Evolutionary conservation across 2,113 vertebrate genomes (phyloP), one percentile per base, ranked within the genome.

Genomic region (Bubo scandiacus): DNA sequence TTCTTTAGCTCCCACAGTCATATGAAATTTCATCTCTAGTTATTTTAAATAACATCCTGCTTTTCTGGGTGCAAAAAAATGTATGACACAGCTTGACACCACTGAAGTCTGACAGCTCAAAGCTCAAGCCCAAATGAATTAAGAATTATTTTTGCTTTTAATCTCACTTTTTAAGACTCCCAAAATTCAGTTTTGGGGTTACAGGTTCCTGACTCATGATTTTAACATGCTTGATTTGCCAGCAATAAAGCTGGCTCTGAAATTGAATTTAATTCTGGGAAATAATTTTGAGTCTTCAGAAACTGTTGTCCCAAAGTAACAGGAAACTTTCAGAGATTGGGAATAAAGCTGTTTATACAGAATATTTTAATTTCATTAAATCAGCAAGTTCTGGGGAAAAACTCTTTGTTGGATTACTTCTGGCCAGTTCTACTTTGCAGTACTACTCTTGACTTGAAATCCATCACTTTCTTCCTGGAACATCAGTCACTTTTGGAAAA

Each of bases 11-110:
- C 32, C 52, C 25, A 52, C 10, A 73, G 38, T 66, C n/a, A 51
- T 57, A 79, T 68, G 66, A 73, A 93, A 95, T 93, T 87, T 81
- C 17, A 91, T 80, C 36, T 92, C n/a, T 43, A 82, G 63, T 58
- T 95, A 66, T 79, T 92, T 96, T 73, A 92, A 59, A 77, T 75
- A 94, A 89, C 42, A 82, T 73, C 38, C 51, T 88, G 27, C 62
- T 68, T 85, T 94, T 80, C 54, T 90, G 34, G 7, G 45, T 90
- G 27, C 22, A 49, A 68, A 94, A 82, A 32, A 23, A 7, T 8
- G 10, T 57, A 7, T 59, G 36, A 42, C 63, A 67, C 43, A 75
- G 61, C 49, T 84, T 71, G 89, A 87, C 15, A 68, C 10, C 29
- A 42, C 54, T 87, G 93, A 85, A 72, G 10, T 45, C 42, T 77